Base-by-base conservation (phyloP, 2,797 vertebrate genomes). In the Premnoplex brunnescens region DNA sequence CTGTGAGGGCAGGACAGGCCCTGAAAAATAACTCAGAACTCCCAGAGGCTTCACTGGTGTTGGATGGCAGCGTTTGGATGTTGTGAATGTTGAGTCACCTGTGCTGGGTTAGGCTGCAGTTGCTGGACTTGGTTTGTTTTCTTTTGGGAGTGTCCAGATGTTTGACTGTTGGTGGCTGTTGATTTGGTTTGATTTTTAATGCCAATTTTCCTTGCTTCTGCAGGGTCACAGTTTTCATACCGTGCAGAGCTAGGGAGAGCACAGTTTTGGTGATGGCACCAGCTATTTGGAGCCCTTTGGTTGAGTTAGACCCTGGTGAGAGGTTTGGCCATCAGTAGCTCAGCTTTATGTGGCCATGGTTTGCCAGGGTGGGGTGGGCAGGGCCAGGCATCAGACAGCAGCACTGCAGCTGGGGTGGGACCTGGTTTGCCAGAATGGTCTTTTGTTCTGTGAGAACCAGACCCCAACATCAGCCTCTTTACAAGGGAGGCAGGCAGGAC, bases 201-300 rank as follows among this genome's bases (percentile, higher is more conserved):
- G 37, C 39, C 8, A 28, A 14, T 76, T 94, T 77, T 66, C 24
- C 36, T 91, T 41, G 27, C 30, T 75, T 51, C 48, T n/a, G 20
- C 27, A 51, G 10, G 28, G n/a, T 30, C 1, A 13, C 23, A 55
- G 44, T 43, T 79, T 43, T 59, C 26, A 12, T 7, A 17, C 12
- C 0, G 0, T 5, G 49, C 56, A 60, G 37, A 51, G n/a, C 26
- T 73, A 49, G 39, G 76, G 69, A 32, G 83, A 46, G 66, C 58
- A 7, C 0, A 2, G n/a, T 34, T 39, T 5, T 41, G 59, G 63
- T 32, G n/a, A 7, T 48, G 64, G 78, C 48, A 12, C 8, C 2
- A 1, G 75, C 0, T 0, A 17, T 52, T 67, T 24, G 28, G 74
- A 87, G 46, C 56, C 0, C 0, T 46, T 12, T 0, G 0, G 12